These are phyloP conservation scores for Himantopus leucocephalus DNA, from an alignment of 2,113 vertebrate species.

Conservation along the genomic window DNA sequence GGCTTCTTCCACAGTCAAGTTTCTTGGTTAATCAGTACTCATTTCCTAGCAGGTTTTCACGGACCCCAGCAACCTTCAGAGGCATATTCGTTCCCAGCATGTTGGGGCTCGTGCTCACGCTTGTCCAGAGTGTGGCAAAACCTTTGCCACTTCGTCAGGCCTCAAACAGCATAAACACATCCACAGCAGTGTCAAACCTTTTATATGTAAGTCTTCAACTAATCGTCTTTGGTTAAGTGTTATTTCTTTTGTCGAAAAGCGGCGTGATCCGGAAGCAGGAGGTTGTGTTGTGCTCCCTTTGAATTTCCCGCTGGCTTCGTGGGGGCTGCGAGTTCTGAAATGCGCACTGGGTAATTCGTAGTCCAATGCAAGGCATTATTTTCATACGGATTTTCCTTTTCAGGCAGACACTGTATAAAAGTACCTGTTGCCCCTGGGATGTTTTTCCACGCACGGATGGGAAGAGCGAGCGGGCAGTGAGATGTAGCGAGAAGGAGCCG, in stretches of 20 bases:
- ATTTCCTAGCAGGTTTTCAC: constrained; percentile 99
- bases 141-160: constrained; percentile 98
- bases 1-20: constrained; percentile 65
- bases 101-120: constrained; percentile 96
- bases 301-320: not conserved
- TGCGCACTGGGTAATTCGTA: not conserved
- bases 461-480: not conserved
- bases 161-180: constrained; percentile 99
- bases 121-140: constrained; percentile 98
- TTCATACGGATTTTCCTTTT: not conserved
- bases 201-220: constrained; percentile 97
- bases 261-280: not conserved
- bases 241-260: constrained; percentile 32
- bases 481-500: not conserved
- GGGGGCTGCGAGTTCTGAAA: not conserved
- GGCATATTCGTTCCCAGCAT: constrained; percentile 99
- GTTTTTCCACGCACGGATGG: not conserved
- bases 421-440: not conserved
- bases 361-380: not conserved
- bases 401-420: not conserved
- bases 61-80: constrained; percentile 99
- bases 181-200: constrained; percentile 99
- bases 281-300: not conserved
- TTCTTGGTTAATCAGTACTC: constrained; percentile 84
- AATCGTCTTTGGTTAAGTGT: constrained; percentile 34